A percentile compares a stretch with the other conserved stretches of the same genome.
Conservation (phyloP, 2,113 vertebrate species). For the Colossoma macropomum region DNA sequence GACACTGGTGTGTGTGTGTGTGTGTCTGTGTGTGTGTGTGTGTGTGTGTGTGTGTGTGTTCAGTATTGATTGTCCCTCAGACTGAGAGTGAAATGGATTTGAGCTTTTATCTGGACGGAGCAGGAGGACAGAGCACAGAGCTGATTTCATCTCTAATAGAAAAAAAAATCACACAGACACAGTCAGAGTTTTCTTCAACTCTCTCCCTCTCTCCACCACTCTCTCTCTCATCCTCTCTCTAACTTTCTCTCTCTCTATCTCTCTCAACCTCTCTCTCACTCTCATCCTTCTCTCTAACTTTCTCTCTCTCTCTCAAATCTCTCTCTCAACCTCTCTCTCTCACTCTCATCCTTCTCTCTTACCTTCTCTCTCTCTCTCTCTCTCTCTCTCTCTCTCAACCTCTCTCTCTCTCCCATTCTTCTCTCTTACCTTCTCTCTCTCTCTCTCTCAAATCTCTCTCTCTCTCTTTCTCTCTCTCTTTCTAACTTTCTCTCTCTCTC, state of each 20-base stretch:
- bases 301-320: background rate
- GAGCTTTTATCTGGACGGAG: conserved; percentile 63
- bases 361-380: background rate
- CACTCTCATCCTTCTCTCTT: background rate
- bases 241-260: background rate
- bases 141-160: conserved; percentile 31
- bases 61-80: conserved; percentile 50
- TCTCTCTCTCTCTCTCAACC: background rate
- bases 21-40: background rate
- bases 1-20: background rate
- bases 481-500: too few species aligned
- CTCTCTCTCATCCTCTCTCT: background rate
- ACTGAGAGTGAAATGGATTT: conserved; percentile 55
- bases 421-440: too few species aligned
- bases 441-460: too few species aligned
- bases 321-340: background rate
- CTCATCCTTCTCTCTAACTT: too few species aligned
- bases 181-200: background rate
- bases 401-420: too few species aligned
- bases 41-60: conserved; percentile 33
- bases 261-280: too few species aligned
- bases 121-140: conserved; percentile 50
- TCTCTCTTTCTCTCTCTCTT: background rate
- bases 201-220: background rate
- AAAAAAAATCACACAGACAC: conserved; percentile 45